phyloP scores from a whole-genome alignment of 2,797 vertebrate species.

The Myotis myotis region DNA sequence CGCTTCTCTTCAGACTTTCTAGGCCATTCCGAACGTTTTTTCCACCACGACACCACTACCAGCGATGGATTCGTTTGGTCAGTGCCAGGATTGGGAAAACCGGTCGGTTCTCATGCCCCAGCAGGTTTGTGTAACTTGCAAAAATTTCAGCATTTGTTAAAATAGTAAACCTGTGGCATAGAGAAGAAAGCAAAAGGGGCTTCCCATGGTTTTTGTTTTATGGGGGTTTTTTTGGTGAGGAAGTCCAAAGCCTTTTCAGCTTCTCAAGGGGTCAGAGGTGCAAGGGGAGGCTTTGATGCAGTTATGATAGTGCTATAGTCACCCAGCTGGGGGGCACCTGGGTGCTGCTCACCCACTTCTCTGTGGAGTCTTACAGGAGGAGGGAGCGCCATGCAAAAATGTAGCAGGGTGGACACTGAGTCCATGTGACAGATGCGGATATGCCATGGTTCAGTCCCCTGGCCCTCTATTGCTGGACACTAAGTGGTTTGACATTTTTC shows the following conservation, averaged over 20 bases:
- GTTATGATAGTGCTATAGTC: fast-evolving
- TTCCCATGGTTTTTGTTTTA: not conserved
- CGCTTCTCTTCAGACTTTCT: not conserved
- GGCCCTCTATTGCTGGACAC: not conserved
- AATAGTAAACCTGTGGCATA: not conserved
- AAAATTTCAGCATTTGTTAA: not conserved
- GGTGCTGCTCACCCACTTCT: not conserved
- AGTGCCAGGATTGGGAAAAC: not conserved
- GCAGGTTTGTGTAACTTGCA: not conserved
- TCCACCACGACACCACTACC: not conserved
- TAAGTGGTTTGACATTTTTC: not conserved
- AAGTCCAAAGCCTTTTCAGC: not conserved
- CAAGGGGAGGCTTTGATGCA: not conserved
- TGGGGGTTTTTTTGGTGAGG: not conserved
- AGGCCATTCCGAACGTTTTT: not conserved
- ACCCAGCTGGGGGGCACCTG: not conserved
- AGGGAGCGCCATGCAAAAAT: fast-evolving
- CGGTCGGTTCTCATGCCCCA: not conserved
- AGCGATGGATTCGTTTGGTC: fast-evolving
- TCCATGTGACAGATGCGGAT: fast-evolving
- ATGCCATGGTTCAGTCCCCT: fast-evolving
- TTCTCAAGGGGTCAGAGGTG: not conserved
- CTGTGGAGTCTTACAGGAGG: not conserved
- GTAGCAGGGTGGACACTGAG: not conserved
- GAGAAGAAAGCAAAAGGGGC: not conserved